Base-by-base conservation (phyloP, 2,888 invertebrate species). In the Eudasyphora cyanicolor region DNA sequence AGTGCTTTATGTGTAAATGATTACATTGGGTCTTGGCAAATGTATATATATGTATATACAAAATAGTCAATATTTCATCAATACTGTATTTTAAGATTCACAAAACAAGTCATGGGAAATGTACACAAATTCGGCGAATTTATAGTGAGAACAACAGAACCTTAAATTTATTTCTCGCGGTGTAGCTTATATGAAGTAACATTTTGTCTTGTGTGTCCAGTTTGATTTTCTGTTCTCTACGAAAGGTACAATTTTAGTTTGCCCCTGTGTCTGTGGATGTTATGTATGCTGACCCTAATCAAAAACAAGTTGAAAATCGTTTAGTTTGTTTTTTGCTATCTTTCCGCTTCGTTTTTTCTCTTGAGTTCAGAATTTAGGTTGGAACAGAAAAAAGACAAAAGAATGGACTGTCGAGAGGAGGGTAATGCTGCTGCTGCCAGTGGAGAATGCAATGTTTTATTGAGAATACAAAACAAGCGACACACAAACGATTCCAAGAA, bases 271-370 rank as follows among this genome's bases (percentile, higher is more conserved):
- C 60, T 77, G 73, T 78, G 54, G 78, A 29, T 67, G 80, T 81
- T 78, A 76, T 42, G 78, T 84, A 24, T 67, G 67, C 76, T 84
- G 81, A 84, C 84, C 84, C 84, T 84, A 84, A 84, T 84, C 84
- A 84, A 84, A 84, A 84, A 81, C 81, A 84, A 84, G 84, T 84
- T 81, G 81, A 79, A 84, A 84, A 84, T 84, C 84, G 84, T 84
- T 84, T 84, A 84, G 81, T 81, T 81, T 49, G 49, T 51, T 38
- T 24, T 80, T 67, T 49, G 62, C 12, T 35, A 17, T 7, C 21
- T 77, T 12, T 24, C 42, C 24, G 32, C 6, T n/a, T 64, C 35
- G 6, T 64, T 60, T 82, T 67, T 14, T 19, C 49, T 77, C 19
- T 75, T 79, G n/a, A 42, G 42, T 49, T 73, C n/a, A 60, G 80